Evolutionary conservation across 2,888 invertebrate species (phyloP), one percentile per base, ranked within the genome.

Genomic region (Hermaeophaga mercurialis): DNA sequence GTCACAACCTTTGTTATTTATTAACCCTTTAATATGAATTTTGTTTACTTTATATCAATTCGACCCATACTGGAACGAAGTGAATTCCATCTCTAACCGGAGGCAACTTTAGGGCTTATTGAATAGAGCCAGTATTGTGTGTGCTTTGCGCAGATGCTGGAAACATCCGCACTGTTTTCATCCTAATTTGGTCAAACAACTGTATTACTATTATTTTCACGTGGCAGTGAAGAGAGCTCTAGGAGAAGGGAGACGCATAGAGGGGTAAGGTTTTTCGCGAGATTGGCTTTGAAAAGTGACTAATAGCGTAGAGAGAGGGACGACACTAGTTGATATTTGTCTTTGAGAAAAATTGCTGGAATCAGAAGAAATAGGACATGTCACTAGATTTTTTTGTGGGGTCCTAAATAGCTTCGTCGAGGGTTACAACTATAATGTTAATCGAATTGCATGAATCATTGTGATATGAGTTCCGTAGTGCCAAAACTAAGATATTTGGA

Each of bases 91-190:
- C 52, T 52, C 52, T 52, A 44, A 7, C n/a, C 31, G 67, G 67
- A 67, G 66, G 67, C 68, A 66, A 70, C 67, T 70, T 69, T 66
- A 66, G 67, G 68, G 68, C 70, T 69, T 70, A 70, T 70, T 70
- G 70, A 72, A 70, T 70, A 68, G 67, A 67, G 64, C 64, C 63
- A 61, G 67, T 66, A 65, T 69, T 68, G 66, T 68, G 62, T 57
- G 54, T 48, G 52, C 56, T 63, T 56, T 68, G 71, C 70, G 71
- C 70, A 70, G 68, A 68, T 69, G 69, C 68, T 62, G 65, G 57
- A 64, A 62, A 64, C 49, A 56, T 58, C 59, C 63, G 60, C 52
- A 59, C 57, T 45, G 54, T 55, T 55, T 57, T 55, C 54, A 57
- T 47, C 55, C 49, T 55, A 60, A 60, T 57, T 61, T 64, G 60